These are phyloP conservation scores for Noctua pronuba DNA, from an alignment of 2,888 invertebrate genomes.

Conservation along the genomic window DNA sequence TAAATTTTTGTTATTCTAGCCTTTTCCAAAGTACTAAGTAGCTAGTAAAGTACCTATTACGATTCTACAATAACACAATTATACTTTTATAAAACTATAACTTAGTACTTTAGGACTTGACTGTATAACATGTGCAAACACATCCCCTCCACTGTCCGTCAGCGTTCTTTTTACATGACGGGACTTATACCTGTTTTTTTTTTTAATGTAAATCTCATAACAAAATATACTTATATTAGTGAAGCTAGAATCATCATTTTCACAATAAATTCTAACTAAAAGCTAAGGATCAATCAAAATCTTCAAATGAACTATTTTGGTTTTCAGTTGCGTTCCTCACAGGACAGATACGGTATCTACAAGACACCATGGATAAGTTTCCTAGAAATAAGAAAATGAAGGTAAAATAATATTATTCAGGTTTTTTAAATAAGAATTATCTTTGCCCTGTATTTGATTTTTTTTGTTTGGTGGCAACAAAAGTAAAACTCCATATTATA, in stretches of 20 bases:
- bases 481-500: not conserved
- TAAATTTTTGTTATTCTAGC: too few species aligned
- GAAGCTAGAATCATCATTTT: not conserved
- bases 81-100: too few species aligned
- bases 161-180: too few species aligned
- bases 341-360: slow-evolving; percentile 92
- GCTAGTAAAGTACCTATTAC: too few species aligned
- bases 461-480: not conserved
- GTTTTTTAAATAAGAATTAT: not conserved
- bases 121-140: too few species aligned
- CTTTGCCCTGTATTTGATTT: too few species aligned
- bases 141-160: too few species aligned
- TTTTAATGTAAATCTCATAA: not conserved
- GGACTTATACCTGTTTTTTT: not conserved
- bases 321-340: slow-evolving; percentile 94
- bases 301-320: not conserved
- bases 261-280: not conserved
- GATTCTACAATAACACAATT: too few species aligned
- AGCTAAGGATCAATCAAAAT: not conserved
- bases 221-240: not conserved
- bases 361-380: slow-evolving; percentile 90
- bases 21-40: too few species aligned
- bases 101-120: too few species aligned
- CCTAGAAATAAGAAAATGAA: slow-evolving; percentile 91
- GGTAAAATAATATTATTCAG: slow-evolving; percentile 74